Evolutionary conservation across 2,888 invertebrate species (phyloP), one percentile per base, ranked within the genome.

Genomic region (Orgyia antiqua): DNA sequence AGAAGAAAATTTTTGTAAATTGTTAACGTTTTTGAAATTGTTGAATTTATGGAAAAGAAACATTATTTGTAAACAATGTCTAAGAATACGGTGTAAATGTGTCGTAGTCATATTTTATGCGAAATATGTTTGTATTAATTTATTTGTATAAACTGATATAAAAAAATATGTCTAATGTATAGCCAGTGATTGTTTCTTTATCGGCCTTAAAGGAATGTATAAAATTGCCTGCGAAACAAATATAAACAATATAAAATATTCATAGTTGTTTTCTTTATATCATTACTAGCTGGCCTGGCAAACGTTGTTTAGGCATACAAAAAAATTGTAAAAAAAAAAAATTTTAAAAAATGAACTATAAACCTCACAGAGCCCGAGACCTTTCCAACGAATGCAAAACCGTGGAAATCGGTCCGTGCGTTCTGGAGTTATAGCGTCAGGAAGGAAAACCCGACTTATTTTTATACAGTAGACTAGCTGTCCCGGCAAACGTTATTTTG

Each of bases 1-100:
- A 53, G 59, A 69, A 69, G 59, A 56, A 52, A 64, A 59, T 60
- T 64, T n/a, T 72, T 74, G 71, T 77, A 78, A 63, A 83, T 70
- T 82, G 84, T 83, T 84, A 78, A 73, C 52, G 68, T 78, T 76
- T 58, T 66, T 68, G 69, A 72, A 66, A 82, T 73, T 83, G 82
- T 82, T 82, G 58, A 77, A 83, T 74, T 82, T 68, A 64, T 61
- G 47, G 47, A 10, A 50, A 62, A n/a, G n/a, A n/a, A n/a, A n/a
- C n/a, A 64, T 70, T 46, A 76, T 74, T 63, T 72, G 62, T 77
- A 68, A 73, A 64, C 58, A 64, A 45, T 54, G 58, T 53, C 42
- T 48, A n/a, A 51, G 52, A 53, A 45, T 48, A 57, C 36, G 55
- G 53, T 50, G 51, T 60, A 51, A 44, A 52, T 42, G 54, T 58